Base-by-base conservation (phyloP, 2,113 vertebrate genomes). In the Cinclus cinclus region DNA sequence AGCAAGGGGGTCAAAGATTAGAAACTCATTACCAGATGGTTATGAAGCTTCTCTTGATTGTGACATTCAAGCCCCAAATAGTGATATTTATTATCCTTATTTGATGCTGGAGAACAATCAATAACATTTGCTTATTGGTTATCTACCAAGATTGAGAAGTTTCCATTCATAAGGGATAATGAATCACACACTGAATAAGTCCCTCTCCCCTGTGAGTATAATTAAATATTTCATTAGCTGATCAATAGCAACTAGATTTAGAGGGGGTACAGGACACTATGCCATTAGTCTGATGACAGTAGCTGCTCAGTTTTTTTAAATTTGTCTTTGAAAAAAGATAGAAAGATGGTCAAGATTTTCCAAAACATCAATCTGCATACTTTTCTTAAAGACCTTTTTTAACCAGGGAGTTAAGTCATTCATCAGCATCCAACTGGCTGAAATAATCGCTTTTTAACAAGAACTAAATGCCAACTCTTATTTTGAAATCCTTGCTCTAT, bases 231-330 rank as follows among this genome's bases (percentile, higher is more conserved):
- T 92, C 93, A 68, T 68, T 85, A 86, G 62, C 58, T 92, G 75
- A 95, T 97, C 83, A 95, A 95, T 97, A 95, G 78, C 58, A 96
- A 94, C 92, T 87, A 71, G 91, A 78, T 58, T 96, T 96, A 86
- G 50, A 62, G 55, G 13, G 16, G 30, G 28, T 42, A 67, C 46
- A 20, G 58, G 75, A 69, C 19, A 70, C 10, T 28, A 53, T 85
- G 56, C 76, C 52, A 81, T 94, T 97, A 95, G 30, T 12, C 55
- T 73, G 27, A 88, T 86, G 92, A 73, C 64, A 92, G 39, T 20
- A 59, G 11, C 9, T 33, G 23, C 35, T 86, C 77, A 90, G 47
- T 6, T 49, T 78, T 92, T 84, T 47, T 1, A 77, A 78, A 93
- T 78, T 81, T 71, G 44, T 52, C 56, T 95, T 92, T 75, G 22